phyloP scores from a whole-genome alignment of 2,888 invertebrate genomes.

The Pammene aurita region DNA sequence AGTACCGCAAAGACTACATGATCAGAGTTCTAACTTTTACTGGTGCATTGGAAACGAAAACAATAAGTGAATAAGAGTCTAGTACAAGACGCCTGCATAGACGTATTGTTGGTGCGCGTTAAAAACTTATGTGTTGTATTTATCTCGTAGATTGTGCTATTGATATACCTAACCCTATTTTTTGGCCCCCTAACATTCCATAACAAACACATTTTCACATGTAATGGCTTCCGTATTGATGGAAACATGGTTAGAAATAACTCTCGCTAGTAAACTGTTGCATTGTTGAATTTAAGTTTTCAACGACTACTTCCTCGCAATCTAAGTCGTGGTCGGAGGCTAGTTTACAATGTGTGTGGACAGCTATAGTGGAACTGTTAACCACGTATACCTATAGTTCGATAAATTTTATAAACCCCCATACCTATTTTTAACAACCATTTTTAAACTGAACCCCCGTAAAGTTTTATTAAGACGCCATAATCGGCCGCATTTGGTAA shows the following conservation, averaged over 20 bases:
- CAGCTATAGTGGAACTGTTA: no score
- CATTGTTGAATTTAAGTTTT: no score
- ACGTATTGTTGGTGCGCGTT: slow-evolving; percentile 50
- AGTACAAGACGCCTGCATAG: slow-evolving; percentile 66
- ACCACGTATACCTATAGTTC: no score
- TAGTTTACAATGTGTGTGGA: no score
- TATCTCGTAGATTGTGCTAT: slow-evolving; percentile 23
- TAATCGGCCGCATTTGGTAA: no score
- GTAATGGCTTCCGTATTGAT: neutral
- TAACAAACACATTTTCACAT: neutral
- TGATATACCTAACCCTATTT: slow-evolving; percentile 7
- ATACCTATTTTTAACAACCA: no score
- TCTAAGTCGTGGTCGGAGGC: no score
- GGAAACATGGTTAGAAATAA: neutral
- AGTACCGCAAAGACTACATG: slow-evolving; percentile 29
- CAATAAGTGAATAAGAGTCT: slow-evolving; percentile 28
- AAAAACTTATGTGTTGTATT: slow-evolving; percentile 3
- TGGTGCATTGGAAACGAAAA: neutral
- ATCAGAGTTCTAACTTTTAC: slow-evolving; percentile 38
- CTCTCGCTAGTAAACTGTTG: neutral
- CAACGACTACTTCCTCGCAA: no score
- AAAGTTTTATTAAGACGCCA: no score
- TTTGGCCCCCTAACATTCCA: neutral
- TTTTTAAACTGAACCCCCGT: no score
- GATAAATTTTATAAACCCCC: no score